These are phyloP conservation scores for Chrysina gloriosa DNA, from an alignment of 2,888 invertebrate genomes.

Conservation along the genomic window DNA sequence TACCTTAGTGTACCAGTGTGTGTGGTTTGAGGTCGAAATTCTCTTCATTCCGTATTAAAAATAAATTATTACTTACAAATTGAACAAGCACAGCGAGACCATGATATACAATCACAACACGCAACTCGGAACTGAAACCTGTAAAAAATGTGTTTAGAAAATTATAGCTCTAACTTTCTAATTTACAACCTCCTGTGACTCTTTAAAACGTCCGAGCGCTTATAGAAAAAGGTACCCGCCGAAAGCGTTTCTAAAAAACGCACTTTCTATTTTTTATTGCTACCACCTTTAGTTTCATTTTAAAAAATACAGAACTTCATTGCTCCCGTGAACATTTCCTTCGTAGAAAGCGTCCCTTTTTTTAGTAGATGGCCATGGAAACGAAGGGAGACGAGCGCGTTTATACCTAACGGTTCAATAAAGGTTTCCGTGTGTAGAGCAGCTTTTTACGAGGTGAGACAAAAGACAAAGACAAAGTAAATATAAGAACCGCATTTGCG, in stretches of 20 bases:
- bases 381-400: background rate
- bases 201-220: background rate
- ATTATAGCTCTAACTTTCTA: slow-evolving; percentile 51
- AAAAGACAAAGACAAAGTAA: slow-evolving; percentile 47
- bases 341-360: background rate
- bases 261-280: slow-evolving; percentile 31
- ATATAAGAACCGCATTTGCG: slow-evolving; percentile 49
- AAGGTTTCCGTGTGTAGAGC: slow-evolving; percentile 38
- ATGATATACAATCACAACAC: background rate
- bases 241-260: background rate
- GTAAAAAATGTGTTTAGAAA: slow-evolving; percentile 11
- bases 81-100: background rate
- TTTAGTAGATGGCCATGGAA: background rate
- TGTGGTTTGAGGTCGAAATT: background rate
- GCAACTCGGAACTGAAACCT: background rate
- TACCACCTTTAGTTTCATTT: slow-evolving; percentile 5
- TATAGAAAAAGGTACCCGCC: background rate
- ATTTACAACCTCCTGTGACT: slow-evolving; percentile 50
- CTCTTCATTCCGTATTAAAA: background rate
- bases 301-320: slow-evolving; percentile 19
- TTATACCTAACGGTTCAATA: slow-evolving; percentile 33
- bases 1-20: no score
- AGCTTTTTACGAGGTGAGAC: slow-evolving; percentile 49
- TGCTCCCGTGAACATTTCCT: slow-evolving; percentile 28
- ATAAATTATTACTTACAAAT: background rate